Evolutionary conservation across 2,888 invertebrate species (phyloP), one percentile per base, ranked within the genome.

Genomic region (Athalia rosae): DNA sequence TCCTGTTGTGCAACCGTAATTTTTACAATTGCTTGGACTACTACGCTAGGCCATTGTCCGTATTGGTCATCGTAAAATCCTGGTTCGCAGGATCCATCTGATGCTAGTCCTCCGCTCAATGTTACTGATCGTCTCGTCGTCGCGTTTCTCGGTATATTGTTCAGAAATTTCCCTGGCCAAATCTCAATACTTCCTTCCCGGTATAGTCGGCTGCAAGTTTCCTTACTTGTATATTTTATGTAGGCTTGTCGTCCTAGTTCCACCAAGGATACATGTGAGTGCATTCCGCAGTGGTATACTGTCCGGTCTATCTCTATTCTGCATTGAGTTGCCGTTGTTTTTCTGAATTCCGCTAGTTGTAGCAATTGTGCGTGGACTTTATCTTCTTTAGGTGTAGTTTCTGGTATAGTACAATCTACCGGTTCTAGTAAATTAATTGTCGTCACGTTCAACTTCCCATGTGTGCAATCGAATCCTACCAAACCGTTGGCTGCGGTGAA

Each of bases 1-100:
- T 66, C 0, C 13, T 79, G 69, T n/a, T 77, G 50, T 0, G 1
- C 4, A 1, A 80, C 13, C 0, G 62, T 78, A 0, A 81, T 69
- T 48, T 69, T 79, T 1, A 79, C 43, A 0, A 15, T 64, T 5
- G 78, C 62, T 9, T 59, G 80, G 0, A 82, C 80, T 3, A 81
- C 76, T 0, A 80, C 79, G 4, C 78, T 77, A 80, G n/a, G n/a
- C n/a, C n/a, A 83, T 3, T 64, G 76, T n/a, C 81, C 81, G 4
- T 53, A 53, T 8, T 11, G 9, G 4, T 53, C 53, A 4, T 53
- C 11, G 4, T 9, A 53, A 53, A 78, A 73, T 0, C 77, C 78
- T 1, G 81, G 82, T 0, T 59, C 5, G 47, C 82, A 84, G 0
- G 8, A 63, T 7, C 81, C 81, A 3, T 80, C 76, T 8, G 48